phyloP scores from a whole-genome alignment of 2,113 vertebrate species.

The Acanthochromis polyacanthus region DNA sequence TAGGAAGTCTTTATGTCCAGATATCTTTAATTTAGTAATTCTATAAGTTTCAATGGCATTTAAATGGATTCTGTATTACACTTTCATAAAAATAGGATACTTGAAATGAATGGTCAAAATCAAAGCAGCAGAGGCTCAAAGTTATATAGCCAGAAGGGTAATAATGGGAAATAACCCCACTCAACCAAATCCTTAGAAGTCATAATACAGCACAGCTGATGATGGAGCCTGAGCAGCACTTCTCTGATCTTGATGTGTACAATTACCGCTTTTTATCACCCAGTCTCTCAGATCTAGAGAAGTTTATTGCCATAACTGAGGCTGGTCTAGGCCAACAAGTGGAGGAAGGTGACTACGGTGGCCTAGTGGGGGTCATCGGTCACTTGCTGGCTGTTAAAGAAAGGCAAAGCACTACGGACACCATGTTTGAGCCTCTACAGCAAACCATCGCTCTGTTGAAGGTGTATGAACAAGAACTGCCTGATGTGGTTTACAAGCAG shows the following conservation, averaged over 20 bases:
- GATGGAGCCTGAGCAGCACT: background rate
- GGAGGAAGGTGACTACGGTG: constrained; percentile 87
- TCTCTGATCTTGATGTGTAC: background rate
- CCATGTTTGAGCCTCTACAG: constrained; percentile 94
- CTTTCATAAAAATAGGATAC: too few relatives aligned
- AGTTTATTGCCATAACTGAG: constrained; percentile 84
- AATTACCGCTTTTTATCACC: background rate
- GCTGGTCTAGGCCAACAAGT: constrained; percentile 86
- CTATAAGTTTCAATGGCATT: too few relatives aligned
- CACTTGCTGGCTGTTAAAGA: constrained; percentile 93
- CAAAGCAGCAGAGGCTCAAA: too few relatives aligned
- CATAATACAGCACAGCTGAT: background rate
- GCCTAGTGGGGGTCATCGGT: constrained; percentile 90
- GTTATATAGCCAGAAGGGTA: too few relatives aligned
- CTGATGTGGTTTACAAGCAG: constrained; percentile 88
- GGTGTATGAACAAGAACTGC: constrained; percentile 90
- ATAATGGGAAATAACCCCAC: too few relatives aligned
- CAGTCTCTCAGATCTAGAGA: constrained; percentile 91
- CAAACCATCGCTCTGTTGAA: constrained; percentile 92
- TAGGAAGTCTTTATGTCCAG: too few relatives aligned
- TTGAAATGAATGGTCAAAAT: too few relatives aligned
- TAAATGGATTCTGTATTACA: too few relatives aligned
- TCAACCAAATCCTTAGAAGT: background rate
- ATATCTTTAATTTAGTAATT: too few relatives aligned
- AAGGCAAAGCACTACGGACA: constrained; percentile 86